Percentiles rank a stretch among this genome's conserved stretches.
Evolutionary conservation across 2,113 vertebrate species (phyloP).

Genomic region (Lepus americanus): DNA sequence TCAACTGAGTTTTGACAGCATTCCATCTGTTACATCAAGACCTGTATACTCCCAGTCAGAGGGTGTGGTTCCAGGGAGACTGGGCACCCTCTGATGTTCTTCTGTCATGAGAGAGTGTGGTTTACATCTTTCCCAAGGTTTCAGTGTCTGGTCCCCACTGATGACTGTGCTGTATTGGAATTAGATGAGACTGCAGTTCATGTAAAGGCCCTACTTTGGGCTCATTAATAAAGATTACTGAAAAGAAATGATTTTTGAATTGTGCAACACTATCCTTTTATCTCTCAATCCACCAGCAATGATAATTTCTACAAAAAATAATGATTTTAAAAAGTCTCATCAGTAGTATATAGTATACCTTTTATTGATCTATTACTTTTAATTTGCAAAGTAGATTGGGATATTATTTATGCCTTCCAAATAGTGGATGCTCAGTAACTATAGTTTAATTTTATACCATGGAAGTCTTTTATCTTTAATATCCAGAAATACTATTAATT

Average conservation of each 20-base stretch:
- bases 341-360: not conserved
- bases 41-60: not conserved
- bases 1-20: not conserved
- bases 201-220: not conserved
- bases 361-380: not conserved
- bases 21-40: not conserved
- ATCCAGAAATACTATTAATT: not conserved
- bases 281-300: not conserved
- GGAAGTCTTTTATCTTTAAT: not conserved
- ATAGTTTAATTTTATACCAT: not conserved
- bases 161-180: no score
- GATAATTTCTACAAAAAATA: not conserved
- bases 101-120: not conserved
- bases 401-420: not conserved
- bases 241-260: not conserved
- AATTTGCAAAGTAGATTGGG: not conserved
- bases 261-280: not conserved
- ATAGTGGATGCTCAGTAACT: not conserved
- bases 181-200: not conserved
- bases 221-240: not conserved
- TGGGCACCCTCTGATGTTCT: not conserved
- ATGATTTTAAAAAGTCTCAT: not conserved
- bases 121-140: not conserved
- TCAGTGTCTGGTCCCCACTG: not conserved
- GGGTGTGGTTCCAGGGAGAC: not conserved